Evolutionary conservation across 2,888 invertebrate genomes (phyloP).

Genomic region (Arenicola marina): DNA sequence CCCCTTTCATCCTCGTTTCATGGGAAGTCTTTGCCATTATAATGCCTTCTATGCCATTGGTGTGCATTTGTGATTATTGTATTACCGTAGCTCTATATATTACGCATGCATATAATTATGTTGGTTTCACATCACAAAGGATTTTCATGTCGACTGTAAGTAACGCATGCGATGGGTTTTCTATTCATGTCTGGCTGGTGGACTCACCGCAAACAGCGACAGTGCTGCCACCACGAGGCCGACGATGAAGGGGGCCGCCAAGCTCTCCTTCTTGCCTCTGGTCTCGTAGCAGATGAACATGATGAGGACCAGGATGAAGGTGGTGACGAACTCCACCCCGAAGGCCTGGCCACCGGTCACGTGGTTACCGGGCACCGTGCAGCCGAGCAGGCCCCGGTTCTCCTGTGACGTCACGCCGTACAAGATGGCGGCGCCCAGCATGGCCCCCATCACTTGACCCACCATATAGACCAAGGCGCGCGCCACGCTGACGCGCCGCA

Average conservation of each 20-base stretch:
- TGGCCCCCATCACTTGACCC: slow-evolving; percentile 17
- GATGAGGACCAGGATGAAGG: slow-evolving; percentile 31
- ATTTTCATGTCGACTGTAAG: too few species aligned
- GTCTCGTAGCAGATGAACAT: slow-evolving; percentile 18
- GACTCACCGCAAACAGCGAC: neutral
- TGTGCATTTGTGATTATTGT: too few species aligned
- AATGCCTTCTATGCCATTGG: too few species aligned
- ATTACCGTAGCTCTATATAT: too few species aligned
- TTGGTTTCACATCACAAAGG: too few species aligned
- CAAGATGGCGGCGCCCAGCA: slow-evolving; percentile 36
- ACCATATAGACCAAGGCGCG: slow-evolving; percentile 14
- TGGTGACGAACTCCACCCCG: slow-evolving; percentile 31
- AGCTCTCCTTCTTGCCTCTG: neutral
- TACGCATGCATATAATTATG: too few species aligned
- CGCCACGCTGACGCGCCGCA: slow-evolving; percentile 9
- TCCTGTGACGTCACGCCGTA: slow-evolving; percentile 12
- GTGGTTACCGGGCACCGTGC: slow-evolving; percentile 17
- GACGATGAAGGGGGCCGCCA: neutral
- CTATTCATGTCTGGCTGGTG: neutral
- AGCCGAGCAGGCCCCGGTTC: slow-evolving; percentile 14
- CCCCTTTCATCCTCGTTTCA: too few species aligned
- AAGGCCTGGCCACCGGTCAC: slow-evolving; percentile 29
- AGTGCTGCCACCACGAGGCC: neutral
- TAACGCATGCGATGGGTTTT: too few species aligned
- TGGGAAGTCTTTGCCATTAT: too few species aligned